Conservation (phyloP, 2,113 vertebrate genomes). For the Gadus macrocephalus region DNA sequence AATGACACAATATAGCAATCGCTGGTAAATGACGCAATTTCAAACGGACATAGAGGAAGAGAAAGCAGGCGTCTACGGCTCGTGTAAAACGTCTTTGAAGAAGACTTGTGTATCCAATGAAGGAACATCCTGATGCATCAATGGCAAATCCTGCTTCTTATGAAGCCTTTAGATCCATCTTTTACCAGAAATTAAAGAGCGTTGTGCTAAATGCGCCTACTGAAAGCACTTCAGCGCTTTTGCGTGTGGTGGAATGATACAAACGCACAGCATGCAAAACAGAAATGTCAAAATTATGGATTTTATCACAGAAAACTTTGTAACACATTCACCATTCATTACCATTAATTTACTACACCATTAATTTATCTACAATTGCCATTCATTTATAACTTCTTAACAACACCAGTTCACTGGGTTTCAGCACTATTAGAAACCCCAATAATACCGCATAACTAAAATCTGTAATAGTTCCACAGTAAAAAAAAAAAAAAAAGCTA, state of each 20-base stretch:
- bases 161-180: conserved; percentile 10
- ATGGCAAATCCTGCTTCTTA: conserved; percentile 13
- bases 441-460: background rate
- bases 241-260: background rate
- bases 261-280: background rate
- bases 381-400: no score
- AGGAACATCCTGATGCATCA: conserved; percentile 10
- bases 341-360: no score
- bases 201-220: conserved; percentile 5
- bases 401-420: background rate
- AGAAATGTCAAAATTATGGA: background rate
- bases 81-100: conserved; percentile 5
- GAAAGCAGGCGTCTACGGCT: conserved; percentile 22
- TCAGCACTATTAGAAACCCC: background rate
- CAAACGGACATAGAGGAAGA: conserved; percentile 25
- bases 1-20: no score
- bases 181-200: conserved; percentile 24
- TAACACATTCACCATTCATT: background rate
- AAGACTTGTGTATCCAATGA: conserved; percentile 5
- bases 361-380: no score
- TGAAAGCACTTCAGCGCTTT: conserved; percentile 7
- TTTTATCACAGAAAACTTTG: background rate
- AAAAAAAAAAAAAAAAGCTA: conserved; percentile 6
- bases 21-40: no score
- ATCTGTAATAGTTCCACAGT: background rate